Base-by-base conservation (phyloP, 2,888 invertebrate species). In the Protonemura montana region DNA sequence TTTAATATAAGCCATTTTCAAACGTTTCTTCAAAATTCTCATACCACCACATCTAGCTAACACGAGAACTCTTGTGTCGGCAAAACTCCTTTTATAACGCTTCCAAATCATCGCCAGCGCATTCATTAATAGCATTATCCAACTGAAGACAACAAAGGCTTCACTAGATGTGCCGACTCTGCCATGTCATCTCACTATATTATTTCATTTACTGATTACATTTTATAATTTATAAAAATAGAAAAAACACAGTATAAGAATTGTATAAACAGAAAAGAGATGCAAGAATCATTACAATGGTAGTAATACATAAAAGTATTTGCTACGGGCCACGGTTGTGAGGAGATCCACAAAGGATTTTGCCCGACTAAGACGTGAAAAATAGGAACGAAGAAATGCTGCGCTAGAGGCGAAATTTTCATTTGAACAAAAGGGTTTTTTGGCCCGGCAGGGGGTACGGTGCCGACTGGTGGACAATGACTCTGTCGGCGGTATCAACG, bases 191-290 rank as follows among this genome's bases (percentile, higher is more conserved):
- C 59, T 59, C 21, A 2, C 16, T 59, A 59, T 13, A 59, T 59
- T 59, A 59, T 59, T 59, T 59, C 59, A 59, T 59, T 59, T 59
- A 59, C 59, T 59, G 59, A 59, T 59, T 59, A 59, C 59, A 59
- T 59, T 59, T 59, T 59, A 59, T 59, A 59, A 59, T 59, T 59
- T 59, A 59, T 21, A 59, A 21, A 59, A 59, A 59, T 59, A 59
- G 59, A 59, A 59, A 21, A 59, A 59, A 59, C n/a, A 59, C 21
- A 59, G 13, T 21, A 59, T 59, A 13, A 59, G 59, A 59, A 59
- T 59, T 21, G 59, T 59, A 59, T 59, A 59, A 59, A 59, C 59
- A 59, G 59, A 59, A 59, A 59, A 59, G 59, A 59, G 59, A 59
- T 21, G 59, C 59, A 21, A 59, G 59, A 16, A 59, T 13, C 16